Percentiles rank a stretch among this genome's conserved stretches.
phyloP scores from a whole-genome alignment of 2,888 invertebrate genomes.

The Scaptomyza reducta region DNA sequence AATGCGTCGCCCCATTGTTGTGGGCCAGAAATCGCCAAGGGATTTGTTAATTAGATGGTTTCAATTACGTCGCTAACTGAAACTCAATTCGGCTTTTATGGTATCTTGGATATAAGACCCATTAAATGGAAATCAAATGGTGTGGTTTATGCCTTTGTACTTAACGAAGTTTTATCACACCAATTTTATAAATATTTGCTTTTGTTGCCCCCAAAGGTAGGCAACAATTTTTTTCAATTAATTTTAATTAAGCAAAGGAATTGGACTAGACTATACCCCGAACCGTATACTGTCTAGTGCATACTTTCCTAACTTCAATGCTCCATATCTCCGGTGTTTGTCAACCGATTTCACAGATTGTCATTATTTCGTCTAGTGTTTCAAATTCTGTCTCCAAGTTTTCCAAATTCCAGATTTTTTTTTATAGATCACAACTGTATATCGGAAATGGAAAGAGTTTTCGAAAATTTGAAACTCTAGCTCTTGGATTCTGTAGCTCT shows the following conservation, averaged over 20 bases:
- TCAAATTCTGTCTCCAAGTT: too few relatives aligned
- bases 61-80: conserved; percentile 45
- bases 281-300: too few relatives aligned
- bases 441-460: too few relatives aligned
- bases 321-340: too few relatives aligned
- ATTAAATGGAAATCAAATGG: conserved; percentile 30
- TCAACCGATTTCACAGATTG: too few relatives aligned
- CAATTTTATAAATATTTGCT: neutral
- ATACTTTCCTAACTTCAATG: too few relatives aligned
- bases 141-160: conserved; percentile 34
- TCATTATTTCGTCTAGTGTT: too few relatives aligned
- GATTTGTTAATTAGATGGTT: conserved; percentile 67
- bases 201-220: conserved; percentile 51
- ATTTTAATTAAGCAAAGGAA: neutral
- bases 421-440: neutral
- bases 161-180: conserved; percentile 11
- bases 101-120: conserved; percentile 11
- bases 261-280: too few relatives aligned
- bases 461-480: too few relatives aligned
- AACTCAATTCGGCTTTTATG: conserved; percentile 32
- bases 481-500: too few relatives aligned
- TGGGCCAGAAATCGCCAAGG: conserved; percentile 13
- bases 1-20: conserved; percentile 31
- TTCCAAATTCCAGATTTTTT: too few relatives aligned
- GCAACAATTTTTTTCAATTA: conserved; percentile 40